Percentiles rank a stretch among this genome's conserved stretches.
These are phyloP conservation scores for Drosophila kambysellisi DNA, from an alignment of 2,888 invertebrate species.

Conservation along the genomic window DNA sequence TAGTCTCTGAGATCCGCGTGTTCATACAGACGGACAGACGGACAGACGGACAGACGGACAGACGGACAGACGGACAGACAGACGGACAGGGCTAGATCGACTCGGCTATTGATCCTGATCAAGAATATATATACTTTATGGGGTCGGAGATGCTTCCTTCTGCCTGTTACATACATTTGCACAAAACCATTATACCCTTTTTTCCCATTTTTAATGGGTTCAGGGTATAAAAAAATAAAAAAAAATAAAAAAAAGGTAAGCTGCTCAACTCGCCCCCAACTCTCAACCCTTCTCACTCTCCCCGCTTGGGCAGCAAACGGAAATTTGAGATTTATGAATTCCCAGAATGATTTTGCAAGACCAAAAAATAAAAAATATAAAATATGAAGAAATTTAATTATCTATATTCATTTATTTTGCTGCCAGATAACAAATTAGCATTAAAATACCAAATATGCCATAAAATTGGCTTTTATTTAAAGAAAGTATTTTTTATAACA, in stretches of 20 bases:
- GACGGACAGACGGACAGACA: no score
- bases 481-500: not conserved
- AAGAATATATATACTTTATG: no score
- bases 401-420: conserved; percentile 37
- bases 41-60: no score
- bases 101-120: no score
- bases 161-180: no score
- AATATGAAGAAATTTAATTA: conserved; percentile 35
- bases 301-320: conserved; percentile 52
- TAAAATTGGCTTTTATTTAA: not conserved
- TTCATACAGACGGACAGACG: no score
- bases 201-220: no score
- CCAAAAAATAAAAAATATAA: not conserved
- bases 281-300: conserved; percentile 14
- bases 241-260: conserved; percentile 5
- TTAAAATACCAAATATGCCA: conserved; percentile 12
- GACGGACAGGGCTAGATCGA: no score
- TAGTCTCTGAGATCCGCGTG: no score
- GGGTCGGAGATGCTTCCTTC: no score
- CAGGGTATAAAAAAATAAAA: no score
- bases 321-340: conserved; percentile 79
- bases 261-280: conserved; percentile 17
- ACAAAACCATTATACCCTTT: no score
- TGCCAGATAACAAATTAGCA: conserved; percentile 37
- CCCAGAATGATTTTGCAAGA: conserved; percentile 64